phyloP scores from a whole-genome alignment of 2,113 vertebrate genomes.

The Lanius collurio region DNA sequence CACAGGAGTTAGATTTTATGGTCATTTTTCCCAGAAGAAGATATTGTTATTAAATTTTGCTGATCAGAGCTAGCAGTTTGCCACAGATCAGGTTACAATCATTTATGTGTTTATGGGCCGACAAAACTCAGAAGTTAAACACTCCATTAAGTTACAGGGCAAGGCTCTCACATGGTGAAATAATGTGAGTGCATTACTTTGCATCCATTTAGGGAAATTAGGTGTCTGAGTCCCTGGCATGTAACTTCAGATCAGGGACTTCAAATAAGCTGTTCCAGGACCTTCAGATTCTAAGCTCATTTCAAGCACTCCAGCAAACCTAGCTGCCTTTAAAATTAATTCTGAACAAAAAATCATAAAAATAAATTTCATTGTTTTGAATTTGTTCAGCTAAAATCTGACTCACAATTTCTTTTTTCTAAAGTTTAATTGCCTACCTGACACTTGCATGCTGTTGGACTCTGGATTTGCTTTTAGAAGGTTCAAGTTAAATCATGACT shows the following conservation, averaged over 20 bases:
- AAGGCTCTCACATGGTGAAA: background rate
- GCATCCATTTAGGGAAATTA: constrained; percentile 24
- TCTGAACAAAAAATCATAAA: background rate
- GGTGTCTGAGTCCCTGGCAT: background rate
- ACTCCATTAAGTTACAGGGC: constrained; percentile 9
- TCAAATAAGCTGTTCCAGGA: background rate
- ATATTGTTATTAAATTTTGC: background rate
- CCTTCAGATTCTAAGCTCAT: background rate
- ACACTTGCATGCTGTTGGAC: background rate
- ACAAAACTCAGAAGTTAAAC: background rate
- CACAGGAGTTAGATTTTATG: background rate
- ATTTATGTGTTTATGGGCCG: background rate
- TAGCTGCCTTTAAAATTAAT: background rate
- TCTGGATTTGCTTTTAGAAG: background rate
- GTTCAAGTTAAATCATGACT: background rate
- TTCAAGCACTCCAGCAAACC: background rate
- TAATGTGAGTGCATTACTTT: background rate
- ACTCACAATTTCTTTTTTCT: background rate
- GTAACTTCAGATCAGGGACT: background rate
- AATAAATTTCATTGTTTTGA: background rate
- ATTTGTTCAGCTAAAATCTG: background rate
- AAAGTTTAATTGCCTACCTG: background rate
- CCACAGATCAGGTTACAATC: background rate
- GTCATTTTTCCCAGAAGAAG: background rate
- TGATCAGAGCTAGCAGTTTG: background rate